phyloP scores from a whole-genome alignment of 2,113 vertebrate species.

The Toxostoma redivivum region DNA sequence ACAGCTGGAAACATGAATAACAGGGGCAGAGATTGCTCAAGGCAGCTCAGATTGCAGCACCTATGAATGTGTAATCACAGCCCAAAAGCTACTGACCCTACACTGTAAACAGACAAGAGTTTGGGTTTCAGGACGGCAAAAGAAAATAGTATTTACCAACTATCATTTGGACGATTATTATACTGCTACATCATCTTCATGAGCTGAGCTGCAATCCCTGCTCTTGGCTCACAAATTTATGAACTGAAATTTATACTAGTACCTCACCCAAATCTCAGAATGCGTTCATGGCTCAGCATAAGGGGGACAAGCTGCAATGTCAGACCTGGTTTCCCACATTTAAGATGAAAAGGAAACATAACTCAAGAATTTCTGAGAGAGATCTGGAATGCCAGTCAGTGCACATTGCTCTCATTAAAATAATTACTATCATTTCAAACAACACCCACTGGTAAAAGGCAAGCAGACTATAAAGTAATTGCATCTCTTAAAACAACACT shows the following conservation, averaged over 20 bases:
- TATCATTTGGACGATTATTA: background rate
- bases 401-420: background rate
- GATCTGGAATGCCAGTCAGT: background rate
- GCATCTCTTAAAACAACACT: background rate
- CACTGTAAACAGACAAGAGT: background rate
- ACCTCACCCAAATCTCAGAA: background rate
- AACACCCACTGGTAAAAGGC: background rate
- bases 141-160: background rate
- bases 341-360: background rate
- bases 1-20: background rate
- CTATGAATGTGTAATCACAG: background rate
- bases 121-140: background rate
- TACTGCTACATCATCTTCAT: background rate
- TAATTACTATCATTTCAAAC: background rate
- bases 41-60: background rate
- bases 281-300: background rate
- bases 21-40: background rate
- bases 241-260: background rate
- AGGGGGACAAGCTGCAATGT: background rate
- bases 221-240: background rate
- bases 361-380: background rate
- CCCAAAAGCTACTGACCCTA: background rate
- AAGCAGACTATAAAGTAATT: background rate
- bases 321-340: background rate
- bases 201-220: background rate